Conservation (phyloP, 2,797 vertebrate species). For the Molothrus aeneus region DNA sequence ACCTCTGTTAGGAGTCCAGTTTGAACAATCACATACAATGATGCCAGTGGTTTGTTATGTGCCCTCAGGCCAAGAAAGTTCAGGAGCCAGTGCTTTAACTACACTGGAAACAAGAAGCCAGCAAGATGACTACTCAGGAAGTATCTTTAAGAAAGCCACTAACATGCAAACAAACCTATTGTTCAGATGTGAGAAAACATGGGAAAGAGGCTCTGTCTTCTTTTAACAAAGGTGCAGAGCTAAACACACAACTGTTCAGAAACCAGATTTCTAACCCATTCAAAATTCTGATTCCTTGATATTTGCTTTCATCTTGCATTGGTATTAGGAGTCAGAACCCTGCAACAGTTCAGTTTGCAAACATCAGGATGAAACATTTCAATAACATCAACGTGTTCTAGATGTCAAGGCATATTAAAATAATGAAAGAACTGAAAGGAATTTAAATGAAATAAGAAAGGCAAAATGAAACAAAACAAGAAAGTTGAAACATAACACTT, state of each 20-base stretch:
- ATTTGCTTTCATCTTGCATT: slow-evolving; percentile 19
- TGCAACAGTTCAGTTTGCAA: slow-evolving; percentile 35
- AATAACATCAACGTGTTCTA: slow-evolving; percentile 49
- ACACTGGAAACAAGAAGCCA: background rate
- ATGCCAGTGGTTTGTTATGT: background rate
- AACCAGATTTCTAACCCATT: background rate
- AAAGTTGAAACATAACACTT: slow-evolving; percentile 43
- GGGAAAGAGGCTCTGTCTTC: background rate
- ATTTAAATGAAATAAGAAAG: slow-evolving; percentile 63
- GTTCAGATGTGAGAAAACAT: background rate
- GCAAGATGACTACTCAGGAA: background rate
- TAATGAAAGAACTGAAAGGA: slow-evolving; percentile 49
- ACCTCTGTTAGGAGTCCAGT: background rate
- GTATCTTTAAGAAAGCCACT: background rate
- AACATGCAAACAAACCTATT: background rate
- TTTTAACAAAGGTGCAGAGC: background rate
- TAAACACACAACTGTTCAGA: background rate
- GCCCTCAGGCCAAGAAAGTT: background rate
- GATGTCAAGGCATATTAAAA: slow-evolving; percentile 55
- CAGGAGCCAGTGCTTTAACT: background rate
- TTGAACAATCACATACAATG: background rate
- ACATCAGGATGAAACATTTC: slow-evolving; percentile 43
- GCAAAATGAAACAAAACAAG: slow-evolving; percentile 53
- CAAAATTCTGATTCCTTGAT: background rate
- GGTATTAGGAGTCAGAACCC: slow-evolving; percentile 6